Conservation (phyloP, 2,888 invertebrate species). For the Drosophila putrida region DNA sequence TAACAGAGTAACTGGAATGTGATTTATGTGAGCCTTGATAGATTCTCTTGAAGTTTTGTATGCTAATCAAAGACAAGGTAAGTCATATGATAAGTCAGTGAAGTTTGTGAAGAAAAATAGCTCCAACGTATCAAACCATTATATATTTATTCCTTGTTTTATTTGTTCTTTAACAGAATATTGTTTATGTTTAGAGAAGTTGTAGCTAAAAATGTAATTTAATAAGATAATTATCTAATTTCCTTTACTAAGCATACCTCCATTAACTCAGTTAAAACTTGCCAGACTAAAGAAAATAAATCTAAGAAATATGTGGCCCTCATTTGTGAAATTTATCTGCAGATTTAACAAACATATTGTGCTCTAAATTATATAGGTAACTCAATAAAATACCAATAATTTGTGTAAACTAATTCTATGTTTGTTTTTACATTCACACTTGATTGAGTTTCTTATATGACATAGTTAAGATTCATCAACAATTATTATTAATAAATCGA, state of each 20-base stretch:
- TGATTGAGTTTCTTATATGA: neutral
- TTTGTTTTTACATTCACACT: too few species aligned
- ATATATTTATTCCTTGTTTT: too few species aligned
- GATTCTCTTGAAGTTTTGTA: slow-evolving; percentile 12
- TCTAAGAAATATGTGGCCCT: rapidly evolving
- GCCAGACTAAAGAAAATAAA: neutral
- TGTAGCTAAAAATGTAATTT: neutral
- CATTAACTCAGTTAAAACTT: slow-evolving; percentile 1
- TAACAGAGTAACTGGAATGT: neutral
- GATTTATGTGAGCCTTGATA: neutral
- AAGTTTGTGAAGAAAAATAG: too few species aligned
- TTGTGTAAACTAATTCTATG: neutral
- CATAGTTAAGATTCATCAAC: neutral
- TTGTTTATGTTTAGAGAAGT: neutral
- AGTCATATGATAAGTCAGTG: too few species aligned
- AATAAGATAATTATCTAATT: neutral
- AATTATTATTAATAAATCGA: neutral
- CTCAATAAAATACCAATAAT: neutral
- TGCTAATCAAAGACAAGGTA: neutral
- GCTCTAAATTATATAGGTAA: neutral
- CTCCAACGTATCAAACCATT: too few species aligned
- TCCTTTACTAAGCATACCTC: neutral
- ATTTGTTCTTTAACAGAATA: neutral
- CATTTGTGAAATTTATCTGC: neutral
- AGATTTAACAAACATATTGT: neutral